Conservation (phyloP, 2,113 vertebrate species). For the Zosterops lateralis region DNA sequence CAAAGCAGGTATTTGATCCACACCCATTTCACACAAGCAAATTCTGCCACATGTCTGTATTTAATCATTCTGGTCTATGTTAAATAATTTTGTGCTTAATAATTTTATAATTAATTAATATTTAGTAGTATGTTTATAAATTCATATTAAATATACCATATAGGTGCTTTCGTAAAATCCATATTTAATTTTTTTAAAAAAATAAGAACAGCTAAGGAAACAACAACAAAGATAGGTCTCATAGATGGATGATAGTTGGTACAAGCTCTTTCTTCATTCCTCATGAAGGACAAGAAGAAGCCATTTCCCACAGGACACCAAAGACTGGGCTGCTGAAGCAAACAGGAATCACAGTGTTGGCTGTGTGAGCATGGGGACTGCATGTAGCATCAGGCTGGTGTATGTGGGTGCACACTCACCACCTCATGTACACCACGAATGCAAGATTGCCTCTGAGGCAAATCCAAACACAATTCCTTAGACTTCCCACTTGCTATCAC, state of each 20-base stretch:
- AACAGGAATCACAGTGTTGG: accelerated
- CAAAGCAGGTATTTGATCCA: conserved; percentile 9
- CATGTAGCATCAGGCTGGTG: accelerated
- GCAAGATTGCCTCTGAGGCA: neutral
- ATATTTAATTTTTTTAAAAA: neutral
- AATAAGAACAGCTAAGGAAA: neutral
- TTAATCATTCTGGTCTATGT: neutral
- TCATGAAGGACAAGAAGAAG: neutral
- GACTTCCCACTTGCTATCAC: neutral
- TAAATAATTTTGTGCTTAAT: neutral
- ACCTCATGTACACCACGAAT: neutral
- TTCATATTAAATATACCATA: neutral
- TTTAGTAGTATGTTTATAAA: neutral
- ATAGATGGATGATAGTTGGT: accelerated
- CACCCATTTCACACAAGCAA: neutral
- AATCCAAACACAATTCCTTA: neutral
- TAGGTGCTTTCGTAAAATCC: neutral
- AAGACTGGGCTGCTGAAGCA: neutral
- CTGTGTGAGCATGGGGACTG: accelerated
- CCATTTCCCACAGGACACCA: neutral
- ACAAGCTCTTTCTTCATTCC: neutral
- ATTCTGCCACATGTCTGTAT: neutral
- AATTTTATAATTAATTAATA: neutral
- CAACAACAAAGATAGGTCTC: neutral
- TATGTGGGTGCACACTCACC: neutral